Base-by-base conservation (phyloP, 2,797 vertebrate species). In the Xyrichtys novacula region DNA sequence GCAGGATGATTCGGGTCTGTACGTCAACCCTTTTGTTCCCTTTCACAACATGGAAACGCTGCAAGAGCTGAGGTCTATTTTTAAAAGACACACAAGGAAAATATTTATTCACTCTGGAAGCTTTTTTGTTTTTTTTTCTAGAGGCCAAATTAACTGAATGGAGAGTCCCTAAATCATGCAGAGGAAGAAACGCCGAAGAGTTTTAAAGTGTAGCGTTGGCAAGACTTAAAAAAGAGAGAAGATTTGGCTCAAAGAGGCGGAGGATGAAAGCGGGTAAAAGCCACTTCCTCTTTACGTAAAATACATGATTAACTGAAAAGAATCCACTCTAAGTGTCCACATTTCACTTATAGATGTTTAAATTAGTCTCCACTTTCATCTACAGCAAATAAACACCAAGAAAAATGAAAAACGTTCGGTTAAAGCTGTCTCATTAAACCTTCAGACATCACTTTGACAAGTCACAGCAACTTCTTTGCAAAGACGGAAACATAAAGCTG, bases 131-230 rank as follows among this genome's bases (percentile, higher is more conserved):
- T n/a, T 26, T 63, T 49, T 38, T 39, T 69, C 59, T 32, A 28
- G 55, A 69, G 9, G 19, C 47, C 61, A 62, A 58, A 70, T 32
- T 48, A 34, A 40, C 54, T 28, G 26, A 54, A 59, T 22, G 49
- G 46, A 52, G 38, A 1, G 1, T 39, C 54, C 34, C 25, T 26
- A 69, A 17, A 29, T 68, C 2, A 3, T 26, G 26, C 23, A 23
- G 57, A 16, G 4, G 4, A 64, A 26, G 26, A 65, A 54, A 71
- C 58, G 28, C 57, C 16, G 47, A n/a, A 42, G 40, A 11, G 2
- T 11, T 34, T 12, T 34, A n/a, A n/a, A 52, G 16, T 14, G 43
- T 9, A 34, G 47, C 14, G 1, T 58, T 28, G 43, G 42, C 62
- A 40, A 28, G 61, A 14, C 9, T 34, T 29, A 39, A 70, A 39